A percentile compares a stretch with the other conserved stretches of the same genome.
Conservation (phyloP, 2,113 vertebrate genomes). For the Nyctibius bracteatus region DNA sequence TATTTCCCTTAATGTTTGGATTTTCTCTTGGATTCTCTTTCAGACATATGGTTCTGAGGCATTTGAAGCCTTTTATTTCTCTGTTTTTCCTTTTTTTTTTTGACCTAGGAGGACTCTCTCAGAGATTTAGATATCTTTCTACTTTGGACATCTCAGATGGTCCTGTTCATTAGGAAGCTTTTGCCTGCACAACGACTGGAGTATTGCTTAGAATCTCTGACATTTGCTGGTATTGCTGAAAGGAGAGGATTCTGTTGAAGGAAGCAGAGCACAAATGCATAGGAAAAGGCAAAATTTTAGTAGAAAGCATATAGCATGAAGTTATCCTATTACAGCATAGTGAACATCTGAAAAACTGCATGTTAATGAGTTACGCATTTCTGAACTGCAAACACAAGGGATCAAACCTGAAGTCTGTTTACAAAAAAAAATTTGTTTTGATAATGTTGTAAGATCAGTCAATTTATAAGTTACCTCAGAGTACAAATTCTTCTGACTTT, state of each 20-base stretch:
- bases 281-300: neutral
- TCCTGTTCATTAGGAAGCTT: neutral
- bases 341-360: neutral
- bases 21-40: neutral
- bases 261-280: neutral
- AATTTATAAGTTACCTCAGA: neutral
- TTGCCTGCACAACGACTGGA: neutral
- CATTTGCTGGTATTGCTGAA: neutral
- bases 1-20: neutral
- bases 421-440: neutral
- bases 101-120: neutral
- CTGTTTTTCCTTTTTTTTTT: neutral
- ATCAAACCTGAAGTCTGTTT: neutral
- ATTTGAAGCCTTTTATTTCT: neutral
- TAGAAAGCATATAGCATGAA: neutral
- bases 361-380: neutral
- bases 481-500: neutral
- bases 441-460: neutral
- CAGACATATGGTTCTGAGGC: neutral
- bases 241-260: neutral
- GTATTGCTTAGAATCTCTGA: neutral
- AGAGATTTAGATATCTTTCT: neutral
- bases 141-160: neutral
- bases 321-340: neutral
- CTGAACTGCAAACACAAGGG: neutral